These are phyloP conservation scores for Venustoraphidia nigricollis DNA, from an alignment of 2,888 invertebrate species.

Conservation along the genomic window DNA sequence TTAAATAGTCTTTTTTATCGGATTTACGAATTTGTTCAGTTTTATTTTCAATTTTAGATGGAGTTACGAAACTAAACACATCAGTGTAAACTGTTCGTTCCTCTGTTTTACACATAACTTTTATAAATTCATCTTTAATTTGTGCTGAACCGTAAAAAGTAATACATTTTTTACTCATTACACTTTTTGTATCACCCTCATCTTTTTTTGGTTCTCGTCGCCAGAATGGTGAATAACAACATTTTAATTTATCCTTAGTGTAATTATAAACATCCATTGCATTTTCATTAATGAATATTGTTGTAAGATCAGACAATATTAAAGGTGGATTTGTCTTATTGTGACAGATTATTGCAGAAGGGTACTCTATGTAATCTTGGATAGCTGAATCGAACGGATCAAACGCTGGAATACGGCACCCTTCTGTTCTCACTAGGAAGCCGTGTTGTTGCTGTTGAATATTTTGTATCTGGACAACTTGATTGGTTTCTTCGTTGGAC, in stretches of 20 bases:
- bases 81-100: slow-evolving; percentile 40
- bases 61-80: slow-evolving; percentile 47
- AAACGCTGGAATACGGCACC: slow-evolving; percentile 51
- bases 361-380: slow-evolving; percentile 31
- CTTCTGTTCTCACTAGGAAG: slow-evolving; percentile 36
- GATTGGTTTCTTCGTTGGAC: background rate
- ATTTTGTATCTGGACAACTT: background rate
- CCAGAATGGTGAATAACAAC: slow-evolving; percentile 46
- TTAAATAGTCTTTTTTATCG: slow-evolving; percentile 29
- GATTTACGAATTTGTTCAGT: slow-evolving; percentile 4
- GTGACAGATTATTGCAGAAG: slow-evolving; percentile 9
- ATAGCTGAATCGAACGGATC: slow-evolving; percentile 42
- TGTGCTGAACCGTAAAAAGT: slow-evolving; percentile 29
- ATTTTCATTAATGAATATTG: slow-evolving; percentile 36
- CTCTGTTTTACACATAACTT: slow-evolving; percentile 40
- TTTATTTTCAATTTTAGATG: slow-evolving; percentile 21
- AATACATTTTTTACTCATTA: slow-evolving; percentile 32
- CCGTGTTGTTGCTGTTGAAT: slow-evolving; percentile 8
- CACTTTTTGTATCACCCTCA: slow-evolving; percentile 32
- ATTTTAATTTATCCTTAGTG: slow-evolving; percentile 30
- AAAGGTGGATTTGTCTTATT: slow-evolving; percentile 26
- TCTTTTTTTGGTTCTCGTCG: slow-evolving; percentile 32
- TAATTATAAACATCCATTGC: slow-evolving; percentile 34
- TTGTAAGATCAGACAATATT: slow-evolving; percentile 39
- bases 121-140: slow-evolving; percentile 47